phyloP scores from a whole-genome alignment of 1,140 invertebrate species.

The Phocides pigmalion region DNA sequence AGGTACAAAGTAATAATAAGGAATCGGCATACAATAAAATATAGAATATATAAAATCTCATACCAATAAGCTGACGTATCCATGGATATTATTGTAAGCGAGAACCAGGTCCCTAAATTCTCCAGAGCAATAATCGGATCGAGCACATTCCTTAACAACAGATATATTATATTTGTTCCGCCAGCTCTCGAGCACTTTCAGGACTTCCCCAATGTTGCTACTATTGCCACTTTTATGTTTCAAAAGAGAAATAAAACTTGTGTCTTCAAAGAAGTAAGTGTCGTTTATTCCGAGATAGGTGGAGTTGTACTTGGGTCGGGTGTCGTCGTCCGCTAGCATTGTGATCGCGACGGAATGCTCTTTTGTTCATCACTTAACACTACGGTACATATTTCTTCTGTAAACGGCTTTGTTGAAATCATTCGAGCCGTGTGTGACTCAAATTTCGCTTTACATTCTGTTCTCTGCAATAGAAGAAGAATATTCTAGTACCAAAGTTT shows the following conservation, averaged over 20 bases:
- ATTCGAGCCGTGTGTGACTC: conserved; percentile 6
- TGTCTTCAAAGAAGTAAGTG: conserved; percentile 58
- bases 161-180: conserved; percentile 68
- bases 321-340: conserved; percentile 62
- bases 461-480: conserved; percentile 7
- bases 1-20: background rate
- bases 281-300: conserved; percentile 44
- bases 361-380: conserved; percentile 56
- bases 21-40: background rate
- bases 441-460: conserved; percentile 15
- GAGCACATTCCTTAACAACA: conserved; percentile 64
- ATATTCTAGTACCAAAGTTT: background rate
- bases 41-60: conserved; percentile 37
- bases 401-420: conserved; percentile 23
- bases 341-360: conserved; percentile 36
- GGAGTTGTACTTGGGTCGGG: conserved; percentile 38
- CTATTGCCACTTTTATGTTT: conserved; percentile 61
- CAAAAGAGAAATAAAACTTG: conserved; percentile 59
- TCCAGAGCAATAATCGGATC: conserved; percentile 68
- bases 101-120: conserved; percentile 67
- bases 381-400: conserved; percentile 27
- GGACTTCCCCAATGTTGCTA: conserved; percentile 57
- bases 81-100: conserved; percentile 72
- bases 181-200: conserved; percentile 60
- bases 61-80: conserved; percentile 75